A percentile compares a stretch with the other conserved stretches of the same genome.
phyloP scores from a whole-genome alignment of 2,888 invertebrate species.

The Proisotoma minuta region DNA sequence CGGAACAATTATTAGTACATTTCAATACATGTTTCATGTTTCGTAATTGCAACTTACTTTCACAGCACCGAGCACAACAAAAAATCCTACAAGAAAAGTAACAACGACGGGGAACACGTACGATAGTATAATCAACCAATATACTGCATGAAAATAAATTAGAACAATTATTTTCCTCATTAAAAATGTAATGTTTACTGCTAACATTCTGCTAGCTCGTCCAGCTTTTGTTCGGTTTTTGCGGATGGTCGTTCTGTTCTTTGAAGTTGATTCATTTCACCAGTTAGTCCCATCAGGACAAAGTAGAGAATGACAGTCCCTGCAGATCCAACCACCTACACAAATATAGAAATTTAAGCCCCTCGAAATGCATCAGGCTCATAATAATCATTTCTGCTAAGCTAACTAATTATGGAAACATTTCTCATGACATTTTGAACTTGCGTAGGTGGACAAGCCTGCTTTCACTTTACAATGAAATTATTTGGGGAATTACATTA shows the following conservation, averaged over 20 bases:
- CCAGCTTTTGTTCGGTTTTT: background rate
- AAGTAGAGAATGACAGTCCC: background rate
- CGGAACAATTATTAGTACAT: background rate
- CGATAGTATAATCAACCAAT: background rate
- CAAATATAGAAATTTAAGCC: no score
- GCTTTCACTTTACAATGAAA: no score
- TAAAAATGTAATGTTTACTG: no score
- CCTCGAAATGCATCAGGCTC: background rate
- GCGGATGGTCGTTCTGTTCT: background rate
- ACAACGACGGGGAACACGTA: background rate
- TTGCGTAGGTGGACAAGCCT: no score
- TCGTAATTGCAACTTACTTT: conserved; percentile 1
- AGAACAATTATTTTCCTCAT: no score
- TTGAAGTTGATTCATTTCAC: background rate
- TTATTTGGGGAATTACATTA: no score
- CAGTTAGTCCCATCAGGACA: background rate
- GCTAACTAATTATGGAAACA: background rate
- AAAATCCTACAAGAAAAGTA: background rate
- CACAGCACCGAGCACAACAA: background rate
- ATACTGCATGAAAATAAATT: no score
- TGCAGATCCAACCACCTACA: background rate
- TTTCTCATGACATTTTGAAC: no score
- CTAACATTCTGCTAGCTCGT: background rate
- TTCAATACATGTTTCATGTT: no score
- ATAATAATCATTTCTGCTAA: background rate